A percentile compares a stretch with the other conserved stretches of the same genome.
Evolutionary conservation across 2,888 invertebrate genomes (phyloP).

Genomic region (Alcis repandata): DNA sequence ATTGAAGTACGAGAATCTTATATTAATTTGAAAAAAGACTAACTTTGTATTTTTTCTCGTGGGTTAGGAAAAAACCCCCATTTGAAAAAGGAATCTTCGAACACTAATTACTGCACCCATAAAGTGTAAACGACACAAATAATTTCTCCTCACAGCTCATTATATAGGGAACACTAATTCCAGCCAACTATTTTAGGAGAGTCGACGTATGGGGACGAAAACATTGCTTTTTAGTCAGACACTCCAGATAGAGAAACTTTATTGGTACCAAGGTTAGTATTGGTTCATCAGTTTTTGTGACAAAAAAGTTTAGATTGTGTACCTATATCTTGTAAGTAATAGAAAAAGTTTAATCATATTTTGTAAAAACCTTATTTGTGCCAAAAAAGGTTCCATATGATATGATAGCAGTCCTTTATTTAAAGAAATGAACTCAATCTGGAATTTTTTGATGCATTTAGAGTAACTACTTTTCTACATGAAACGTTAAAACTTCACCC

Average conservation of each 20-base stretch:
- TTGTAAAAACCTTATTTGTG: too few relatives aligned
- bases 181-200: conserved; percentile 49
- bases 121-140: conserved; percentile 61
- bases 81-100: conserved; percentile 24
- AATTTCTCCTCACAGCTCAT: conserved; percentile 62
- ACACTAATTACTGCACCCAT: conserved; percentile 54
- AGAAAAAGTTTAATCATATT: not conserved
- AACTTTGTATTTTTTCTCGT: too few relatives aligned
- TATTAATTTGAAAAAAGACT: too few relatives aligned
- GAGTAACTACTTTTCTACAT: too few relatives aligned
- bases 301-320: not conserved
- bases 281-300: conserved; percentile 8
- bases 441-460: too few relatives aligned
- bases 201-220: conserved; percentile 32
- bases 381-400: too few relatives aligned
- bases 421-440: too few relatives aligned
- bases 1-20: not conserved
- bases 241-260: not conserved
- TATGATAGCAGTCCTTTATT: too few relatives aligned
- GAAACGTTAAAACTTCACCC: too few relatives aligned
- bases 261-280: not conserved
- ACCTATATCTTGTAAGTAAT: not conserved
- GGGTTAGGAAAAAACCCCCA: too few relatives aligned
- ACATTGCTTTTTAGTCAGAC: conserved; percentile 15
- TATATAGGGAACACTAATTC: conserved; percentile 60